Evolutionary conservation across 2,113 vertebrate species (phyloP).

Genomic region (Tretioscincus oriximinensis): DNA sequence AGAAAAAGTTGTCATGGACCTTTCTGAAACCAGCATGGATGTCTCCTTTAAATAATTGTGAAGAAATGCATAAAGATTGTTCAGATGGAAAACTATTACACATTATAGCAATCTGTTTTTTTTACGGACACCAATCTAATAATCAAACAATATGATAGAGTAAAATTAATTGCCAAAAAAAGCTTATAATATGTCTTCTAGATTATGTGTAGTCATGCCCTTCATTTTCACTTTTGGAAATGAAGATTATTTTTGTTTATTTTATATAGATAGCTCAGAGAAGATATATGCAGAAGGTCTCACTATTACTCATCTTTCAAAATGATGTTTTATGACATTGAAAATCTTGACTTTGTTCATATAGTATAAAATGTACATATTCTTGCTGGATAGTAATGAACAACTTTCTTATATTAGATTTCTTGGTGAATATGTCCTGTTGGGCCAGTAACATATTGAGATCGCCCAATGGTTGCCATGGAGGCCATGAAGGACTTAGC

Average conservation of each 20-base stretch:
- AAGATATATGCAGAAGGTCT: neutral
- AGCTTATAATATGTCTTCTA: too few relatives aligned
- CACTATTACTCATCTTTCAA: neutral
- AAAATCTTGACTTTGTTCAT: neutral
- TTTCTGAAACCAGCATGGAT: conserved; percentile 46
- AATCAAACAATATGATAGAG: too few relatives aligned
- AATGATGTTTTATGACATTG: neutral
- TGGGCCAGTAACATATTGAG: too few relatives aligned
- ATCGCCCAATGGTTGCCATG: too few relatives aligned
- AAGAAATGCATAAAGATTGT: conserved; percentile 31
- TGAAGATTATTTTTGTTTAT: neutral
- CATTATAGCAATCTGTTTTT: conserved; percentile 36
- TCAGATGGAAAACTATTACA: conserved; percentile 26
- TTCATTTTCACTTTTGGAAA: conserved; percentile 6
- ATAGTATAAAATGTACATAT: neutral
- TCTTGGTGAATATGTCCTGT: too few relatives aligned
- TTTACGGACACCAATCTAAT: neutral
- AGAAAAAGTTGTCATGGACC: conserved; percentile 50
- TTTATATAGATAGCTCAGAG: neutral
- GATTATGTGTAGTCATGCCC: too few relatives aligned
- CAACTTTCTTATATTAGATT: too few relatives aligned
- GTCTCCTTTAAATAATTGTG: conserved; percentile 45
- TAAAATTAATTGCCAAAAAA: too few relatives aligned
- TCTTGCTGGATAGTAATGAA: neutral
- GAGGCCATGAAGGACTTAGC: too few relatives aligned